Base-by-base conservation (phyloP, 2,888 invertebrate genomes). In the Lamproptera curius region DNA sequence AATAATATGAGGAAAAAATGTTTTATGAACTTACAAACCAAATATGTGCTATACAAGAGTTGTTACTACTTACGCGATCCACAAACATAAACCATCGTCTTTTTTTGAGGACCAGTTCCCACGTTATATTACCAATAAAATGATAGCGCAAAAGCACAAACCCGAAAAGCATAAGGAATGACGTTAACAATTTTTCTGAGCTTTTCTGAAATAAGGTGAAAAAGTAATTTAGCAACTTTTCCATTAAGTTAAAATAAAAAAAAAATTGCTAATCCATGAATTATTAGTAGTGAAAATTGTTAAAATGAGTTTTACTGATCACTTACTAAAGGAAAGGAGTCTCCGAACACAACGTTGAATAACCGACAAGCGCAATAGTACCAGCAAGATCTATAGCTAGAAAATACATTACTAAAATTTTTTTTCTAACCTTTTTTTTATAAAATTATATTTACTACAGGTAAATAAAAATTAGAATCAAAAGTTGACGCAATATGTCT, bases 341-440 rank as follows among this genome's bases (percentile, higher is more conserved):
- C 86, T 1, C 86, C 86, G 59, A 85, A 87, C 46, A 82, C 67
- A 1, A 76, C 70, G 50, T 85, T 84, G 52, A 73, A 81, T 31
- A 79, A 63, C 0, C 82, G 79, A 51, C 83, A 77, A 2, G 77
- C 59, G 46, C 78, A 74, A 52, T 76, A 86, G 52, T 87, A 87
- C 70, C 72, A 83, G 52, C 84, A 83, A 1, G 69, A 54, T 23
- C 56, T 41, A 55, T 85, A 86, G 51, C 86, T 86, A n/a, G 70
- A 2, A 44, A 49, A 9, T 16, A 57, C 42, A 46, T 9, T 9
- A n/a, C n/a, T n/a, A n/a, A n/a, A n/a, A n/a, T n/a, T n/a, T n/a
- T n/a, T n/a, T n/a, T n/a, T n/a, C n/a, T n/a, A n/a, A n/a, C n/a
- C n/a, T n/a, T n/a, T n/a, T n/a, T n/a, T n/a, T n/a, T n/a, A n/a